These are phyloP conservation scores for Oeneis ivallda DNA, from an alignment of 2,888 invertebrate species.

Conservation along the genomic window DNA sequence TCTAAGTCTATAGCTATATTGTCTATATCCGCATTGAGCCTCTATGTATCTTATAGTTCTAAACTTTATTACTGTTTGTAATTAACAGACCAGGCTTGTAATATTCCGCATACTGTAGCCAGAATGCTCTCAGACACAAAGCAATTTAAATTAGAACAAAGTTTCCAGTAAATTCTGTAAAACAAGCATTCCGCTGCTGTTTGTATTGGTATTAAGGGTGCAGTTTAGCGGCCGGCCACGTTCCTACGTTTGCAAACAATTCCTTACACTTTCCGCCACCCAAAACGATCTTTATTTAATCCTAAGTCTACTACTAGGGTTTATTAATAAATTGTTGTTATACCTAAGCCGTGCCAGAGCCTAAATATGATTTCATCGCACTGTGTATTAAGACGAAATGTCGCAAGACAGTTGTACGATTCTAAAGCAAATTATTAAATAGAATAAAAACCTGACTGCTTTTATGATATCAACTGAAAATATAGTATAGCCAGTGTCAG, in stretches of 20 bases:
- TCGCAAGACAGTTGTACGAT: too few relatives aligned
- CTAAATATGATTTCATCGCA: too few relatives aligned
- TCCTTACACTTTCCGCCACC: background rate
- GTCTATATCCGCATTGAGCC: constrained; percentile 27
- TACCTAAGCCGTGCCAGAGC: too few relatives aligned
- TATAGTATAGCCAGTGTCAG: too few relatives aligned
- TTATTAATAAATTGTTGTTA: background rate
- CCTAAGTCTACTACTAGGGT: background rate
- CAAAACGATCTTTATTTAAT: constrained; percentile 7
- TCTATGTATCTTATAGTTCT: background rate
- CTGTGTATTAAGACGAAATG: too few relatives aligned
- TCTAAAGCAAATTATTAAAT: too few relatives aligned
- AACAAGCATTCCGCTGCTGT: constrained; percentile 53
- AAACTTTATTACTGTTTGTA: constrained; percentile 11
- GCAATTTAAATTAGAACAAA: constrained; percentile 63
- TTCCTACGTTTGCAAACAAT: constrained; percentile 18
- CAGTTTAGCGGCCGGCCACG: constrained; percentile 27
- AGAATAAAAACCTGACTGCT: too few relatives aligned
- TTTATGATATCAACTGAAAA: too few relatives aligned
- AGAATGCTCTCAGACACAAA: constrained; percentile 49
- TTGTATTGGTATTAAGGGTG: constrained; percentile 39
- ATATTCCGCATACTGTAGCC: constrained; percentile 49
- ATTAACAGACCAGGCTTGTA: constrained; percentile 23
- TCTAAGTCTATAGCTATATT: too few relatives aligned
- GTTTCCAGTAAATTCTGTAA: constrained; percentile 61